Evolutionary conservation across 2,888 invertebrate genomes (phyloP), one percentile per base, ranked within the genome.

Genomic region (Nephrocerus scutellatus): DNA sequence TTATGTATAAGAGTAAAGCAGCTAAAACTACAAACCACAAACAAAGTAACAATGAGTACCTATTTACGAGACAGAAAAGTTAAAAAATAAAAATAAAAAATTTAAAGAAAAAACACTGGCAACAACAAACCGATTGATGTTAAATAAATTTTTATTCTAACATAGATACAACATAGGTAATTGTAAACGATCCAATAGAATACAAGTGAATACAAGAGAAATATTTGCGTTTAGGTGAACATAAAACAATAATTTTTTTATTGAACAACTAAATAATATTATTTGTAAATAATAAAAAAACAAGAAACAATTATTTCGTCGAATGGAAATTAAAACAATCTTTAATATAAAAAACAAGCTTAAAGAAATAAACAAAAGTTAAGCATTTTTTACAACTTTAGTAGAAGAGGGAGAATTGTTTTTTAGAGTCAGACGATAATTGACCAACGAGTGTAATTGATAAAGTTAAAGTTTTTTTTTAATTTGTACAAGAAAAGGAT

Each of bases 171-270:
- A 47, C 29, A 14, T 28, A 37, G 33, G 33, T 30, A 29, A 34
- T 14, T 10, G 13, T 10, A 31, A 35, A 32, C 16, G 32, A 15
- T 15, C 28, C 9, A 38, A 35, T 30, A 38, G 33, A 25, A 16
- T 36, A 43, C 26, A 24, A 25, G 19, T 6, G 14, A 36, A 31
- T 21, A 38, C 25, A 41, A 25, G 12, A 30, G 43, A 48, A 41
- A 45, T 46, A 46, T 53, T 49, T 46, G 39, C 46, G 52, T 49
- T 46, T 41, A 41, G 46, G 49, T 45, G 47, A 53, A 57, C 47
- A 52, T 48, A 51, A 56, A 56, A 59, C 59, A 58, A 60, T 55
- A 53, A 51, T 49, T 51, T 50, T 56, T 53, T 55, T 47, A 49
- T 45, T 39, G 30, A 41, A 44, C 44, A 28, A 32, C 33, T 41